Evolutionary conservation across 1,140 invertebrate species (phyloP), one percentile per base, ranked within the genome.

Genomic region (Bombus impatiens): DNA sequence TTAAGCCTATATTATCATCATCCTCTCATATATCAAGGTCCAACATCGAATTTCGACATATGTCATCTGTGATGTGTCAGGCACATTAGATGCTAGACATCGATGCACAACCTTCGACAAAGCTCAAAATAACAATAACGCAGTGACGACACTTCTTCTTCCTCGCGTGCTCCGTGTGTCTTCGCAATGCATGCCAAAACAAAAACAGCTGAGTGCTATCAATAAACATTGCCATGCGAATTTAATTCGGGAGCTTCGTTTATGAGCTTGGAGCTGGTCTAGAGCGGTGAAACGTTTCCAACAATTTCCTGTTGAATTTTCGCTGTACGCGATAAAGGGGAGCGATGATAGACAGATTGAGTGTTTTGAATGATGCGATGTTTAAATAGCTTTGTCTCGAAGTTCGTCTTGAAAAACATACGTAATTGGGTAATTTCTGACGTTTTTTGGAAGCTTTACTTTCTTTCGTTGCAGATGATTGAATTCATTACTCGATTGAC

Each of bases 91-190:
- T 53, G 15, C 74, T 25, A 59, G 42, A 62, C 28, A 28, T 8
- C n/a, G 84, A 65, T 74, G 81, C 82, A 86, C 87, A 94, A 89
- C 92, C 92, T 93, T 92, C 90, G 90, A 93, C 91, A 92, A 92
- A 83, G 92, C 93, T 92, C 88, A 84, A 94, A 94, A 94, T 94
- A 94, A 94, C 93, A 94, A 93, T 93, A 93, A 94, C 83, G 78
- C 82, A 82, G 42, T 89, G 88, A 90, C 91, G 89, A 91, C 90
- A 90, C 89, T 68, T 62, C 76, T 87, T 74, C 76, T 83, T 44
- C 42, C 82, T 75, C 78, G 86, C 75, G 59, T 25, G 59, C 28
- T 42, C 68, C 47, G 53, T 44, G 67, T 32, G 68, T 89, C 59
- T 28, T 84, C 53, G 83, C 83, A 77, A 84, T 77, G 91, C 88